Base-by-base conservation (phyloP, 2,888 invertebrate genomes). In the Sycophila texana region DNA sequence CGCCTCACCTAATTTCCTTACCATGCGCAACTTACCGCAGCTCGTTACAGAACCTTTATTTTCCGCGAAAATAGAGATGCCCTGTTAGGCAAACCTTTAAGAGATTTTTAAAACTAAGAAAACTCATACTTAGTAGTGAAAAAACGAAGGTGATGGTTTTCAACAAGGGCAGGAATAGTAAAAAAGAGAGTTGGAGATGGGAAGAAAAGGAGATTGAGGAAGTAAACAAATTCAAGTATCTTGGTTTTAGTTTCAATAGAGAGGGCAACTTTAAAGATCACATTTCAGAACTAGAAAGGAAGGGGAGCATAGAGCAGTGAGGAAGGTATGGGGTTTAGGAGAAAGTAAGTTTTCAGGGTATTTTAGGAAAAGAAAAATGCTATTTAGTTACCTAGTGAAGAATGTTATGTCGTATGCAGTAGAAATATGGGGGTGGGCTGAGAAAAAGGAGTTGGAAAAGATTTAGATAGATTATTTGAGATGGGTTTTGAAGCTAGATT, bases 381-480 rank as follows among this genome's bases (percentile, higher is more conserved):
- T 67, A 0, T 67, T 67, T 26, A 14, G 22, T 0, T 67, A 67
- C 26, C 26, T 67, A 14, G 67, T 67, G 7, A 67, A 22, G 16
- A 67, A 53, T 26, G 53, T 67, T 5, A 67, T 67, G 26, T 16
- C 16, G 3, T 55, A 55, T 10, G 55, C n/a, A n/a, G 55, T 16
- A 4, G 55, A 55, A 55, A 55, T 55, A 0, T 55, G 55, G n/a
- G 55, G n/a, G 4, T n/a, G 16, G 2, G 53, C 22, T 22, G 13
- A 67, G 16, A 14, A 26, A 12, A 67, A 26, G 16, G 71, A 79
- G 65, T 77, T 77, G 2, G 26, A 67, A n/a, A 67, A 26, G 51
- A 53, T 67, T 2, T 3, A 67, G 16, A 26, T 7, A 3, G 67
- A 53, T 22, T 67, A 67, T 53, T 14, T 16, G 0, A 67, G 67